These are phyloP conservation scores for Pipistrellus pipistrellus DNA, from an alignment of 2,797 vertebrate species.

Conservation along the genomic window DNA sequence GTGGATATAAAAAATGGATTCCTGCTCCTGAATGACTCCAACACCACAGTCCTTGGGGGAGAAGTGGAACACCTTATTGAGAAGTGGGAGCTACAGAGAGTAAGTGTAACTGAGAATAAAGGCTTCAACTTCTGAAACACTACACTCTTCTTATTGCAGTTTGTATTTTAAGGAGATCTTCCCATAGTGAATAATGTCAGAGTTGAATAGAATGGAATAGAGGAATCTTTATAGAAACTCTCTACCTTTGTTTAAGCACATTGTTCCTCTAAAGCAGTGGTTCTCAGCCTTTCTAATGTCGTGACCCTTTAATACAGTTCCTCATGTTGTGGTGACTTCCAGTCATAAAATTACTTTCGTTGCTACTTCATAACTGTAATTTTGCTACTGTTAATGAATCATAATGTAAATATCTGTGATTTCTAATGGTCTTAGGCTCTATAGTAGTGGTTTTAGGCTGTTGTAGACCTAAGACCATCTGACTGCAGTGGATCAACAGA, in stretches of 20 bases:
- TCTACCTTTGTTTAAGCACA: constrained; percentile 23
- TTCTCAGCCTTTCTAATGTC: too few relatives aligned
- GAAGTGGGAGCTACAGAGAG: constrained; percentile 99
- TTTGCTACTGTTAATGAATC: too few relatives aligned
- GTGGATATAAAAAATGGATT: constrained; percentile 96
- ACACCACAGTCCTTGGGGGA: constrained; percentile 95
- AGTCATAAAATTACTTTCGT: too few relatives aligned
- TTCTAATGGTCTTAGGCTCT: too few relatives aligned
- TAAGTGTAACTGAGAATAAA: constrained; percentile 86
- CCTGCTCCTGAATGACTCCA: constrained; percentile 96
- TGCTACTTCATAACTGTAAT: too few relatives aligned
- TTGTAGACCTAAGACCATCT: neutral
- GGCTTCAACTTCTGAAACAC: neutral
- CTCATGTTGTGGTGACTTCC: too few relatives aligned
- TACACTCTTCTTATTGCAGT: neutral
- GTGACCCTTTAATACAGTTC: too few relatives aligned
- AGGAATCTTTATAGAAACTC: constrained; percentile 2
- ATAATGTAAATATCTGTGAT: too few relatives aligned
- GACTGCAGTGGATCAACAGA: neutral
- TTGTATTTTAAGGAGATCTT: neutral
- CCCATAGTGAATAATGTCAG: neutral
- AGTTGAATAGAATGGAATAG: constrained; percentile 11
- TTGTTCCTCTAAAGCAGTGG: constrained; percentile 19
- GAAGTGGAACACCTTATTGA: constrained; percentile 99
- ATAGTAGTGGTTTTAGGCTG: too few relatives aligned